These are phyloP conservation scores for Alouatta palliata DNA, from an alignment of 2,113 vertebrate species.

Conservation along the genomic window DNA sequence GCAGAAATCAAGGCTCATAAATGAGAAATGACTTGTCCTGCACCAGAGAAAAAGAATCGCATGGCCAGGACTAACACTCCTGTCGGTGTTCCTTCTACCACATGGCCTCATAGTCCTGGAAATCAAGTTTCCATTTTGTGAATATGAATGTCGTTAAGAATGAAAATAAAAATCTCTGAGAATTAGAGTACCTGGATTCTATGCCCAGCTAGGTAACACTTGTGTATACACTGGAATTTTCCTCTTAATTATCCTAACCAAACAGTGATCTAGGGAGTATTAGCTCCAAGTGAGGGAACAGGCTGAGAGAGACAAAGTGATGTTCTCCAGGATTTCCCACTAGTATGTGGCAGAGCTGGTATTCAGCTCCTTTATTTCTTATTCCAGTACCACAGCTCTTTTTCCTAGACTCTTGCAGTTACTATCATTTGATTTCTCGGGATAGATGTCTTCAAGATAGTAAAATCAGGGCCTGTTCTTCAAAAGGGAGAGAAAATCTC, in stretches of 20 bases:
- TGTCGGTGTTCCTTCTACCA: not conserved
- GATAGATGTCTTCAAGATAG: not conserved
- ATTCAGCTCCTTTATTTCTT: not conserved
- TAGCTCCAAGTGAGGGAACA: not conserved
- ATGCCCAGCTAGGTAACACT: not conserved
- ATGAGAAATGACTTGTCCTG: not conserved
- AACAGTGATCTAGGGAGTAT: not conserved
- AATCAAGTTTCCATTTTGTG: constrained; percentile 30
- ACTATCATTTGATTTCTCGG: not conserved
- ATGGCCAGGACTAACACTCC: not conserved
- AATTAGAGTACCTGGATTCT: not conserved
- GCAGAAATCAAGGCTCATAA: not conserved
- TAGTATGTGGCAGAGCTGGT: not conserved
- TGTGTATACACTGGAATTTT: not conserved
- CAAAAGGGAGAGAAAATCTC: not conserved
- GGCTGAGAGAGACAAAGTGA: constrained; percentile 11
- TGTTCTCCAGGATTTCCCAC: not conserved
- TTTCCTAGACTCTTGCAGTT: not conserved
- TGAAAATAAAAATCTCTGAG: constrained; percentile 28
- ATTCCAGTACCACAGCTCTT: too few species aligned
- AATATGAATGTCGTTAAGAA: constrained; percentile 3
- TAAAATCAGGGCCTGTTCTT: not conserved
- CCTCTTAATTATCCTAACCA: not conserved
- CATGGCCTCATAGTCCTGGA: not conserved
- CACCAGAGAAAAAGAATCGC: not conserved